Evolutionary conservation across 1,140 invertebrate species (phyloP), one percentile per base, ranked within the genome.

Genomic region (Trichomalopsis sarcophagae): DNA sequence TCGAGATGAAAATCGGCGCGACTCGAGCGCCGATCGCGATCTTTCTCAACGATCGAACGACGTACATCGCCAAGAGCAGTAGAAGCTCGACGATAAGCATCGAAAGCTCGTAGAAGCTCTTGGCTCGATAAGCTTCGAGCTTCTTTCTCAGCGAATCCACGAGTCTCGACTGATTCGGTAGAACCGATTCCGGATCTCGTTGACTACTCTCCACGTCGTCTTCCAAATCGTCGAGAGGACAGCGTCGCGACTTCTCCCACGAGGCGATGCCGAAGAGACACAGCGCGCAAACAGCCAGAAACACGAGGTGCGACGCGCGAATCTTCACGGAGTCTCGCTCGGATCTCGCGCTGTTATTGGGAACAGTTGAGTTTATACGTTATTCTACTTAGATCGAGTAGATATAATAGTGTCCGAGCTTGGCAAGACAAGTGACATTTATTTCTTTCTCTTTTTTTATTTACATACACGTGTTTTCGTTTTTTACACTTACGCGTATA

Each of bases 271-370:
- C 73, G 74, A 55, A 10, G 23, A 86, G 76, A 17, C 66, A 62
- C 1, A 86, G n/a, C 17, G 69, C 75, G 50, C 81, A 82, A 14
- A 6, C 13, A 1, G 23, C 33, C 27, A 86, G 44, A 36, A 86
- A 79, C 2, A 33, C 81, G 14, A 73, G 2, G 9, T 82, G 84
- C 27, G 30, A 78, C 11, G 1, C 66, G 55, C n/a, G 75, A 6
- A 85, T 71, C 36, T 69, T 82, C 55, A 85, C 47, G 23, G 77
- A 44, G 9, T 80, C 76, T 10, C 21, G 36, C 13, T 76, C 55
- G 2, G 27, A 78, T 40, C 27, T 66, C 71, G 75, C n/a, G 23
- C 83, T 84, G 76, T 73, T 79, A 76, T n/a, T 36, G 5, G 75
- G 50, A 55, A 21, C 50, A 55, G 17, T 55, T 7, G 55, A 0